A percentile compares a stretch with the other conserved stretches of the same genome.
Conservation (phyloP, 2,888 invertebrate genomes). For the Drosophila buzzatii region DNA sequence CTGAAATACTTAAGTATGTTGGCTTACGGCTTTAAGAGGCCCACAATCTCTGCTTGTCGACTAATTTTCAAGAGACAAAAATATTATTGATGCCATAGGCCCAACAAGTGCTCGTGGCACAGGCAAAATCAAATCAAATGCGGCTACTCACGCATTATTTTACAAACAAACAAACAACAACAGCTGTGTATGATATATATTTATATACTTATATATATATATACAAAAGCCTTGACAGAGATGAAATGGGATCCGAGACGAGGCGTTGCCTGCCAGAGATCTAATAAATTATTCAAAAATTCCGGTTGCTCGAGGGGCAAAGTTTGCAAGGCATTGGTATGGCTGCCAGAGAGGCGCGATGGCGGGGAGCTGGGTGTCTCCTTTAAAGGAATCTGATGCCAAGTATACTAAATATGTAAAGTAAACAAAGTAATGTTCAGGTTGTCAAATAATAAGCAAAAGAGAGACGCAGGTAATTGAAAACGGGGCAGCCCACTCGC, state of each 20-base stretch:
- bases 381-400: conserved; percentile 30
- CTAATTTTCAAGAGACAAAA: conserved; percentile 14
- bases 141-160: conserved; percentile 45
- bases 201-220: conserved; percentile 3
- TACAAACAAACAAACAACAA: conserved; percentile 34
- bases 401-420: conserved; percentile 21
- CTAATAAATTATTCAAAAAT: conserved; percentile 65
- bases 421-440: conserved; percentile 25
- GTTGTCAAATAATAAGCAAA: conserved; percentile 10
- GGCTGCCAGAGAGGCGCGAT: background rate
- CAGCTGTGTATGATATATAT: background rate
- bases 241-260: conserved; percentile 36
- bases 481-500: conserved; percentile 5
- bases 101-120: conserved; percentile 2
- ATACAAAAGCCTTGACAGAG: background rate
- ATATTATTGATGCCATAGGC: conserved; percentile 23
- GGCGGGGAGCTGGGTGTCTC: conserved; percentile 6
- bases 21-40: conserved; percentile 10
- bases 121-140: conserved; percentile 42
- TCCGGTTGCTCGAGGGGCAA: conserved; percentile 24
- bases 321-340: conserved; percentile 13
- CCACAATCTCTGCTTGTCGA: conserved; percentile 11
- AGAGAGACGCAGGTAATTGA: conserved; percentile 42
- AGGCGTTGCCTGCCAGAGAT: conserved; percentile 45
- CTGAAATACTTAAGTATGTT: conserved; percentile 11